Percentiles rank a stretch among this genome's conserved stretches.
These are phyloP conservation scores for Pithys albifrons DNA, from an alignment of 2,113 vertebrate genomes.

Conservation along the genomic window DNA sequence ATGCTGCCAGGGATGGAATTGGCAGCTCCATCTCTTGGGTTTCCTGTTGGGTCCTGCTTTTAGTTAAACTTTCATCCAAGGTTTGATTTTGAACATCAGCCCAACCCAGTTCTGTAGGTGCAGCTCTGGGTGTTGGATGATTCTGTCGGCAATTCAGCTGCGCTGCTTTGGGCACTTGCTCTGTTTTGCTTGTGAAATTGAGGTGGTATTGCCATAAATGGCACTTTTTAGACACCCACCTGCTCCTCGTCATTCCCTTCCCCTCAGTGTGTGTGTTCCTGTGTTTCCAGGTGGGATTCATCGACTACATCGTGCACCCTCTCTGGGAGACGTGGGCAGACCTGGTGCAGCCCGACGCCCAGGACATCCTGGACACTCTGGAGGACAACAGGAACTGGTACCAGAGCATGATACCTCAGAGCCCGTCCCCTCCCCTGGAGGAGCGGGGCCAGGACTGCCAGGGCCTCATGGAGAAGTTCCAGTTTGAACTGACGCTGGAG, in stretches of 20 bases:
- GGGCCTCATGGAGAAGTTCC: constrained; percentile 87
- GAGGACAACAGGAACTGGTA: constrained; percentile 99
- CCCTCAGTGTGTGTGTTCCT: neutral
- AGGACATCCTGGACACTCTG: constrained; percentile 96
- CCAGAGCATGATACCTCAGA: constrained; percentile 98
- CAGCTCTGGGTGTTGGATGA: neutral
- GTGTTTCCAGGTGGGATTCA: constrained; percentile 89
- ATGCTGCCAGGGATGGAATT: neutral
- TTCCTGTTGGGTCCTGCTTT: neutral
- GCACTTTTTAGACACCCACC: fast-evolving
- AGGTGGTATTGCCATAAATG: fast-evolving
- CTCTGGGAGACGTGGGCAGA: constrained; percentile 99
- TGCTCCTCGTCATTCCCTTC: fast-evolving
- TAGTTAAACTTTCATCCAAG: neutral
- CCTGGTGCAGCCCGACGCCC: constrained; percentile 95
- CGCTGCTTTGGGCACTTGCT: neutral
- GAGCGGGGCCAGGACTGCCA: constrained; percentile 80
- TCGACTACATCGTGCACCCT: constrained; percentile 96
- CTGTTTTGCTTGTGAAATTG: neutral
- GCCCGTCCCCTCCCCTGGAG: constrained; percentile 93
- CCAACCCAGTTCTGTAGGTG: fast-evolving
- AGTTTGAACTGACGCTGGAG: constrained; percentile 93
- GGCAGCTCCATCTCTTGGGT: fast-evolving
- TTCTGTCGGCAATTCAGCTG: fast-evolving
- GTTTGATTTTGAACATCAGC: neutral